These are phyloP conservation scores for Lytechinus variegatus DNA, from an alignment of 35 echinoderm and acorn worm species.

Conservation along the genomic window DNA sequence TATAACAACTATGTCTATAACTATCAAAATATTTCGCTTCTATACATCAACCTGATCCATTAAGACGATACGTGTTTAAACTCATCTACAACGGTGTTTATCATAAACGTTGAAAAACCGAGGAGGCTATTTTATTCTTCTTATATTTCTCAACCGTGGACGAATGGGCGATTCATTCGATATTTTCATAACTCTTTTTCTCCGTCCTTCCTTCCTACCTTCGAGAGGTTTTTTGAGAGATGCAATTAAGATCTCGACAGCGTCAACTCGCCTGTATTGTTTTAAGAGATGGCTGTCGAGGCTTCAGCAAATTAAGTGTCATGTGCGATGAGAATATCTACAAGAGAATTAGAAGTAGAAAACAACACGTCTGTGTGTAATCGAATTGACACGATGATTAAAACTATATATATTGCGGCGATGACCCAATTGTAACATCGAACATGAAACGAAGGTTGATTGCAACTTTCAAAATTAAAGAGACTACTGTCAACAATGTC, in stretches of 20 bases:
- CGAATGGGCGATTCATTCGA: slow-evolving; percentile 2
- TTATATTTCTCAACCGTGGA: background rate
- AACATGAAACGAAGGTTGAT: background rate
- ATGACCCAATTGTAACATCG: background rate
- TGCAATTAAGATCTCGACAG: slow-evolving; percentile 35
- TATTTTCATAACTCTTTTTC: slow-evolving; percentile 39
- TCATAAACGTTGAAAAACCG: background rate
- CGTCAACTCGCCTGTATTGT: slow-evolving; percentile 42
- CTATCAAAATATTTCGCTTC: background rate
- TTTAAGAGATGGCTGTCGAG: slow-evolving; percentile 22
- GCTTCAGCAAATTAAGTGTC: background rate
- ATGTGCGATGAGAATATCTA: background rate
- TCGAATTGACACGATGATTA: slow-evolving; percentile 11
- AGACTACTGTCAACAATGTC: background rate
- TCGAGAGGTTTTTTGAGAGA: slow-evolving; percentile 23
- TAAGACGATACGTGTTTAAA: background rate
- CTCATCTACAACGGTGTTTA: background rate
- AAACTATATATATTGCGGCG: slow-evolving; percentile 4
- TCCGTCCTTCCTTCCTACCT: background rate
- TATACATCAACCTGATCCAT: background rate
- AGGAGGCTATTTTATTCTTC: slow-evolving; percentile 1
- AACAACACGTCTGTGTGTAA: slow-evolving; percentile 3
- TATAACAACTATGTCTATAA: background rate
- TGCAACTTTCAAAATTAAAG: background rate
- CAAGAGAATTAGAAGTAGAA: background rate